Evolutionary conservation across 2,113 vertebrate genomes (phyloP), one percentile per base, ranked within the genome.

Genomic region (Bubo scandiacus): DNA sequence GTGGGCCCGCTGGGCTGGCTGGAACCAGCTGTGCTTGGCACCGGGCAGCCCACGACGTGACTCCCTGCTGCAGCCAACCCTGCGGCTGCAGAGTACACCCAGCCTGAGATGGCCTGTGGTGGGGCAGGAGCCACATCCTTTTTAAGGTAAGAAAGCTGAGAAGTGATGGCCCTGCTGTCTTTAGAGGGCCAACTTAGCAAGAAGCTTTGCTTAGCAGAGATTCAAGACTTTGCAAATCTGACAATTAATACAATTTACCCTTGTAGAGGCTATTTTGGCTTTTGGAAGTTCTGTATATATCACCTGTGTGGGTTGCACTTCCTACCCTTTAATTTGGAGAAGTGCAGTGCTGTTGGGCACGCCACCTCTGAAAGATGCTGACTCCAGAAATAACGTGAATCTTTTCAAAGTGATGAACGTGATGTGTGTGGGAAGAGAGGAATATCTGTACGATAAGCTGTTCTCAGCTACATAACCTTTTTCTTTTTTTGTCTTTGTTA

Each of bases 111-210:
- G 54, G 21, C 22, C 5, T 8, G 10, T 17, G 15, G 21, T 45
- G 22, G 16, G 34, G 38, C 21, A 54, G 54, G 13, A 47, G 8
- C 15, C 29, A 12, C 5, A 2, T 29, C 0, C 0, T 20, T 20
- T 73, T 18, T 42, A 25, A 57, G 59, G 21, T 40, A 40, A 32
- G 42, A 45, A 40, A 78, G 42, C 54, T 25, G 15, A 55, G n/a
- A 67, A 32, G 8, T 62, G 43, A 51, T 0, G 2, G 5, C 3
- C 16, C 13, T 1, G 0, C 15, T 11, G 59, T 20, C 6, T 66
- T 51, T 26, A 43, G 22, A 86, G 25, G 21, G 29, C 6, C 34
- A 63, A 9, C 38, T 59, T 26, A 54, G 38, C 29, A 36, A 36
- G 30, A 11, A 40, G 36, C 8, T 92, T 82, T 86, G 47, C 47